Evolutionary conservation across 2,113 vertebrate genomes (phyloP).

Genomic region (Megaleporinus macrocephalus): DNA sequence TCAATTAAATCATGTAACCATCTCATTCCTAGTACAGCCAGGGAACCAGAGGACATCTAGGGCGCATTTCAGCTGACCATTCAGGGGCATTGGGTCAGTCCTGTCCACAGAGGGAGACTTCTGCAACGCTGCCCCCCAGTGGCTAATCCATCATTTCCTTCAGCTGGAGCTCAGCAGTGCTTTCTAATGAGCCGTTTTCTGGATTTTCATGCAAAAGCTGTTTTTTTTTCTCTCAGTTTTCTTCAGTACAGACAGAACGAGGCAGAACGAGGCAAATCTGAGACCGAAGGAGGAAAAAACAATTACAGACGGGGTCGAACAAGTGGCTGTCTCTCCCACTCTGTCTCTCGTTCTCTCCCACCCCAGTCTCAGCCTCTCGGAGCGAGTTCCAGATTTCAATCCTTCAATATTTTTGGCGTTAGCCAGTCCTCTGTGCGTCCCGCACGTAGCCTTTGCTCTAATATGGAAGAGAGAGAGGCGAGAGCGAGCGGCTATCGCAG

Average conservation of each 20-base stretch:
- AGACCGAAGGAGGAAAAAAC: conserved; percentile 47
- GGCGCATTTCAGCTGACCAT: background rate
- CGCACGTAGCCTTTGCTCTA: conserved; percentile 38
- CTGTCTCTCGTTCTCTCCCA: background rate
- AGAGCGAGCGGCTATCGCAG: conserved; percentile 2
- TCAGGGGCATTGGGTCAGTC: background rate
- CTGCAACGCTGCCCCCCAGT: conserved; percentile 48
- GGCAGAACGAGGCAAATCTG: conserved; percentile 36
- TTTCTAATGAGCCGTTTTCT: conserved; percentile 16
- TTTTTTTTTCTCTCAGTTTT: conserved; percentile 37
- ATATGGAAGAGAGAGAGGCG: conserved; percentile 30
- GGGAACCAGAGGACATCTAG: background rate
- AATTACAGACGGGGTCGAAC: conserved; percentile 21
- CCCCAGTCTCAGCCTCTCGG: background rate
- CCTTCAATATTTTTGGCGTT: conserved; percentile 40
- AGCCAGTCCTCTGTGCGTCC: conserved; percentile 9
- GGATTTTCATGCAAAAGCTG: conserved; percentile 46
- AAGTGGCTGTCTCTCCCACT: conserved; percentile 36
- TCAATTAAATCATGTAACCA: no score
- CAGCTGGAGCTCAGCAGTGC: background rate
- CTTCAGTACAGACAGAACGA: conserved; percentile 31
- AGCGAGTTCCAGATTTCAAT: conserved; percentile 41
- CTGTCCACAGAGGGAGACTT: conserved; percentile 30
- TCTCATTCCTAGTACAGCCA: no score
- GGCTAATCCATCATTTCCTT: conserved; percentile 3